Evolutionary conservation across 2,888 invertebrate species (phyloP).

Genomic region (Euplagia quadripunctaria): DNA sequence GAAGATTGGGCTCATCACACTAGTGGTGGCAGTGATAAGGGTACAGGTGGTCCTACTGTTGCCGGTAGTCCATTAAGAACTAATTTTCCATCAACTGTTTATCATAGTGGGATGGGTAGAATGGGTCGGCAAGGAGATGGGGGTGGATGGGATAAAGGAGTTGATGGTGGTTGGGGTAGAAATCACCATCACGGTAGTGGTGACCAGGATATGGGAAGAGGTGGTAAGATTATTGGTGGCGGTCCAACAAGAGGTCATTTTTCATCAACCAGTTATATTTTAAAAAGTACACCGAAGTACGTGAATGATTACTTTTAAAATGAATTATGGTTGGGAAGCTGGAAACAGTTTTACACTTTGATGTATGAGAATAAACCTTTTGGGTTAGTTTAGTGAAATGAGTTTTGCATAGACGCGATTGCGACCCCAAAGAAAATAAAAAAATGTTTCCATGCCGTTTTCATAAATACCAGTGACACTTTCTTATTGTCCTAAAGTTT

Average conservation of each 20-base stretch:
- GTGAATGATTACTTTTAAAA: background rate
- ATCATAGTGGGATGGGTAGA: background rate
- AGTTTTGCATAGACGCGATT: background rate
- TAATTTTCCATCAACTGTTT: background rate
- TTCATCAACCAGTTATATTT: background rate
- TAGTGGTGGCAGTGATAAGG: background rate
- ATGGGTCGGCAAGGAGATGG: background rate
- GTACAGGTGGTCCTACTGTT: background rate
- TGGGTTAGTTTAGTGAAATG: background rate
- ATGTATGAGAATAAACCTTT: background rate
- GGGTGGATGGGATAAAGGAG: background rate
- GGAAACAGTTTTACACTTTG: too few relatives aligned
- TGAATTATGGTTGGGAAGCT: background rate
- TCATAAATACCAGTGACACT: too few relatives aligned
- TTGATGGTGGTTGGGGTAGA: background rate
- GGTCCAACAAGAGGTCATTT: background rate
- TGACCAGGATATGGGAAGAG: background rate
- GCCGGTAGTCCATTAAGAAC: background rate
- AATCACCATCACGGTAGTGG: background rate
- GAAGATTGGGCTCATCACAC: background rate
- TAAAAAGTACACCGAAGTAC: background rate
- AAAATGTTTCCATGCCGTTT: background rate
- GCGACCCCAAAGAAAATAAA: background rate
- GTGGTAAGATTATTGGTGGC: background rate
- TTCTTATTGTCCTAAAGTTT: too few relatives aligned